Base-by-base conservation (phyloP, 2,797 vertebrate genomes). In the Thaleichthys pacificus region DNA sequence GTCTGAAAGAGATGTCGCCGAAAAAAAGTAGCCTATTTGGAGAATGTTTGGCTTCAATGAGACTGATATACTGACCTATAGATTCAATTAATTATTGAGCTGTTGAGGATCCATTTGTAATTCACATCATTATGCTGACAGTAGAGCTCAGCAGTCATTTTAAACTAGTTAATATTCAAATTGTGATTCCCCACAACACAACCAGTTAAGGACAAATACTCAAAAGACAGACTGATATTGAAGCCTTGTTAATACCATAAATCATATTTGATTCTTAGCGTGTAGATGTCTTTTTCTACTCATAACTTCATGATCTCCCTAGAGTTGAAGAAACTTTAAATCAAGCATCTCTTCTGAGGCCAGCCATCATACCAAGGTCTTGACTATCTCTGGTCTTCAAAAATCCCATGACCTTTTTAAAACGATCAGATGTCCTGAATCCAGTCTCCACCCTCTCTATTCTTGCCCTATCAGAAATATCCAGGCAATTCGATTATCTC, bases 401-500 rank as follows among this genome's bases (percentile, higher is more conserved):
- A 67, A 77, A 68, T 1, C 0, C 11, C 58, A 69, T 67, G 73
- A 63, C 77, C 15, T 78, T 76, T 69, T 11, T 71, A 30, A 66
- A 79, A 66, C 75, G 82, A 77, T 76, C 72, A 84, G 63, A 77
- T 84, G 81, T 83, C 80, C 21, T 38, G 30, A 47, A 70, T 60
- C 69, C 4, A 51, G 72, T 60, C 69, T 62, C 2, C 78, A 73
- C 69, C 61, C 60, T 77, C 21, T 64, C 88, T 81, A 77, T 83
- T 85, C 81, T 78, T 65, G 73, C 70, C 63, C 78, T 58, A 86
- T 85, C 80, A 85, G 78, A 80, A 87, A 86, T 84, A 85, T 88
- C 76, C 82, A 77, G 66, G 81, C 83, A 88, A 86, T 89, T 90
- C 80, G 89, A 89, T 91, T 89, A 91, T 85, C 87, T 81, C 78